A percentile compares a stretch with the other conserved stretches of the same genome.
Conservation (phyloP, 1,140 invertebrate species). For the Diuraphis noxia region DNA sequence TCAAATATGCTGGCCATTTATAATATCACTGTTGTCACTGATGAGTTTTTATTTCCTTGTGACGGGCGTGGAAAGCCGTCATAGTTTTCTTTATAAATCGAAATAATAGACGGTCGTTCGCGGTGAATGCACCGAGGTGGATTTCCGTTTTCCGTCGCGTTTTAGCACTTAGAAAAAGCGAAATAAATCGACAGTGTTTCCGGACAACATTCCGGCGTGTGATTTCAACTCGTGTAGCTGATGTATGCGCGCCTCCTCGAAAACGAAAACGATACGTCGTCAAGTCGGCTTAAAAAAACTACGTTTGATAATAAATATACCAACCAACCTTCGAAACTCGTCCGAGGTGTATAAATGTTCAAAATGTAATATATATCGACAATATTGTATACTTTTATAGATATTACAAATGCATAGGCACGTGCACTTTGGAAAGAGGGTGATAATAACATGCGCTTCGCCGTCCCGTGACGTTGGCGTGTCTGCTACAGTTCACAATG, state of each 20-base stretch:
- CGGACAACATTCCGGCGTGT: background rate
- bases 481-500: background rate
- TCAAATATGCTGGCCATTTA: background rate
- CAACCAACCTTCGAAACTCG: background rate
- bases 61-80: background rate
- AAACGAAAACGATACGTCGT: background rate
- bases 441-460: background rate
- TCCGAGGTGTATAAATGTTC: background rate
- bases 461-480: background rate
- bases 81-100: background rate
- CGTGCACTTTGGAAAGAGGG: background rate
- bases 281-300: slow-evolving; percentile 21
- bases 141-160: background rate
- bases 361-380: too few species aligned
- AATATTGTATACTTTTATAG: too few species aligned
- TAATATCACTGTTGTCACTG: background rate
- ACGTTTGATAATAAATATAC: background rate
- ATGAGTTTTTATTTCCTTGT: background rate
- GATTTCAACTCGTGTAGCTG: background rate
- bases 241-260: background rate
- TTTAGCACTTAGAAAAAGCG: background rate
- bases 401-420: background rate
- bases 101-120: background rate
- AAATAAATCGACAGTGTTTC: background rate
- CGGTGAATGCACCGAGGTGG: background rate